These are phyloP conservation scores for Eira barbara DNA, from an alignment of 2,113 vertebrate genomes.

Conservation along the genomic window DNA sequence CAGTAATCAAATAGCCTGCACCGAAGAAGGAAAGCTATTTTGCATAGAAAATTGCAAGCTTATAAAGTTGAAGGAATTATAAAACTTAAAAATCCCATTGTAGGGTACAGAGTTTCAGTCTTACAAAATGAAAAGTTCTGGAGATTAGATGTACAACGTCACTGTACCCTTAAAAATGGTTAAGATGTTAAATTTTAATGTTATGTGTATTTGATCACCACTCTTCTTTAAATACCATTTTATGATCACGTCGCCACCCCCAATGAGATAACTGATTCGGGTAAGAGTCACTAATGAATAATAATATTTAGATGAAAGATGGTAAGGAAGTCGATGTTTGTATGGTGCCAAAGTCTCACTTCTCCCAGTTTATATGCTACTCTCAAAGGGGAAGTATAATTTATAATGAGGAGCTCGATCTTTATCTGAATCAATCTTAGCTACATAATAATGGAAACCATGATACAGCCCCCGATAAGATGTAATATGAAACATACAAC, in stretches of 20 bases:
- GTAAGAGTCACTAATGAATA: neutral
- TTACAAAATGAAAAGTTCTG: neutral
- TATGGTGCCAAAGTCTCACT: neutral
- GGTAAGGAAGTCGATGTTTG: neutral
- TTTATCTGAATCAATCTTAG: neutral
- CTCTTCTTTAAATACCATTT: neutral
- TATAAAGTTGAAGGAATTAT: neutral
- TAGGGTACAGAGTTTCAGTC: neutral
- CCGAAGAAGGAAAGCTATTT: neutral
- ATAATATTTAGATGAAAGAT: neutral
- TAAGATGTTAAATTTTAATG: neutral
- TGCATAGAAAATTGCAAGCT: neutral
- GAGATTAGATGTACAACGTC: neutral
- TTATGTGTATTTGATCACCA: neutral
- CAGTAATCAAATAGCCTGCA: neutral
- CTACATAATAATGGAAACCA: neutral
- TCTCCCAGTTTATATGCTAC: neutral
- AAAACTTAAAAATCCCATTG: neutral
- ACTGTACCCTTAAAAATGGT: neutral
- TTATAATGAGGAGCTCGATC: neutral
- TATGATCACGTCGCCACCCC: neutral
- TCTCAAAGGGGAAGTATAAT: neutral
- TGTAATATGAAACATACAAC: neutral
- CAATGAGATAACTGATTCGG: neutral
- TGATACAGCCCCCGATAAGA: neutral